Evolutionary conservation across 1,140 invertebrate genomes (phyloP).

Genomic region (Antheraea mylitta): DNA sequence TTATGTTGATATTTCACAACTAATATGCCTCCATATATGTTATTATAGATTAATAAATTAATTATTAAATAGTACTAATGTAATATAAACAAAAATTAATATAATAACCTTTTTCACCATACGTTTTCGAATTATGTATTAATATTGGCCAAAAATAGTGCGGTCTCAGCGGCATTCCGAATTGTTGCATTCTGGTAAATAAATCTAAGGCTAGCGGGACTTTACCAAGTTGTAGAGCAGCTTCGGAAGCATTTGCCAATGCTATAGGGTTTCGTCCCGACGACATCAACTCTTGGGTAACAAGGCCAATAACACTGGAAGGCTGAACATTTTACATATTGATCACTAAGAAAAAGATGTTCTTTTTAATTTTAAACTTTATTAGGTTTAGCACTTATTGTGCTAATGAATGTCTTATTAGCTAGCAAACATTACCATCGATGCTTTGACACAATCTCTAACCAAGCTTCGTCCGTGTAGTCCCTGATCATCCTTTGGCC

Average conservation of each 20-base stretch:
- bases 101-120: slow-evolving; percentile 68
- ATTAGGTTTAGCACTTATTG: too few relatives aligned
- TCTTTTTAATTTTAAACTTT: too few relatives aligned
- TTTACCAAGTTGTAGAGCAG: slow-evolving; percentile 58
- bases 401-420: not conserved
- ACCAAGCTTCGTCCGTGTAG: slow-evolving; percentile 67
- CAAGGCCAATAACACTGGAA: slow-evolving; percentile 46
- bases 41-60: too few relatives aligned
- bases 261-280: slow-evolving; percentile 60
- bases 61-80: too few relatives aligned
- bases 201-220: slow-evolving; percentile 64
- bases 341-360: too few relatives aligned
- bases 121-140: slow-evolving; percentile 51
- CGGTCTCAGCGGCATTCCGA: slow-evolving; percentile 65
- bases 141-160: slow-evolving; percentile 82
- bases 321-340: slow-evolving; percentile 44
- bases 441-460: slow-evolving; percentile 70
- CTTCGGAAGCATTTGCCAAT: slow-evolving; percentile 60
- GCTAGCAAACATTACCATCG: slow-evolving; percentile 38
- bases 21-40: too few relatives aligned
- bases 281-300: slow-evolving; percentile 61
- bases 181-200: slow-evolving; percentile 73
- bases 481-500: slow-evolving; percentile 63
- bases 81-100: not conserved
- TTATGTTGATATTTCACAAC: too few relatives aligned